A percentile compares a stretch with the other conserved stretches of the same genome.
Evolutionary conservation across 2,797 vertebrate species (phyloP).

Genomic region (Sebastes kiyomatsui): DNA sequence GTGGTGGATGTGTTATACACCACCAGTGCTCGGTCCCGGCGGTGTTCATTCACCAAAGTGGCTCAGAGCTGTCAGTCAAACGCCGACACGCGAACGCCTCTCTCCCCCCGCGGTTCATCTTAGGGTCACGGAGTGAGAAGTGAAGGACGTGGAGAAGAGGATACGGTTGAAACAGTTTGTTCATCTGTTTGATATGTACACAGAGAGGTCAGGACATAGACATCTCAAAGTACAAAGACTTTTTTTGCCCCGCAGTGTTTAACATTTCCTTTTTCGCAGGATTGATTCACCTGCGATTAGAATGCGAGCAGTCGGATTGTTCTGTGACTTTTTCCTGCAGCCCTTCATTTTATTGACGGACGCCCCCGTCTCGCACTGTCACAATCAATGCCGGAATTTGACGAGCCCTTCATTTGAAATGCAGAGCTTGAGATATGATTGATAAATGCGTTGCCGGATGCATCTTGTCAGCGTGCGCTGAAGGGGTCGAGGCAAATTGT

Average conservation of each 20-base stretch:
- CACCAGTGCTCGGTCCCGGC: not conserved
- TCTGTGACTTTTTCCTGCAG: conserved; percentile 41
- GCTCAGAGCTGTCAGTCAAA: conserved; percentile 56
- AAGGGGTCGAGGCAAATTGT: conserved; percentile 13
- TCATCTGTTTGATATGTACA: conserved; percentile 25
- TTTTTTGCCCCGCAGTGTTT: not conserved
- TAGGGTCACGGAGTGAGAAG: conserved; percentile 33
- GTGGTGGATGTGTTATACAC: conserved; percentile 15
- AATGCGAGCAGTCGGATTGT: conserved; percentile 43
- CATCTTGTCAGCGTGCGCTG: conserved; percentile 22
- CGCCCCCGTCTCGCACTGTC: conserved; percentile 31
- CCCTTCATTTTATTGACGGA: conserved; percentile 60
- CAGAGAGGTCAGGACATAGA: conserved; percentile 1
- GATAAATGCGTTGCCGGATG: conserved; percentile 43
- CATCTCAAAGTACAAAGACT: conserved; percentile 17
- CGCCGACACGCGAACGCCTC: conserved; percentile 13
- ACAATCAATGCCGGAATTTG: conserved; percentile 61
- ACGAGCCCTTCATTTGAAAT: conserved; percentile 49
- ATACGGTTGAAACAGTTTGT: conserved; percentile 17
- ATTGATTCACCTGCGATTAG: conserved; percentile 59
- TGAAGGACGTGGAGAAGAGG: conserved; percentile 17
- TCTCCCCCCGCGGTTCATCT: conserved; percentile 21
- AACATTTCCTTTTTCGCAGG: conserved; percentile 4
- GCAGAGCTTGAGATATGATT: conserved; percentile 58
- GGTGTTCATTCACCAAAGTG: conserved; percentile 19